Percentiles rank a stretch among this genome's conserved stretches.
phyloP scores from a whole-genome alignment of 2,888 invertebrate genomes.

The Hydroisotoma schaefferi region DNA sequence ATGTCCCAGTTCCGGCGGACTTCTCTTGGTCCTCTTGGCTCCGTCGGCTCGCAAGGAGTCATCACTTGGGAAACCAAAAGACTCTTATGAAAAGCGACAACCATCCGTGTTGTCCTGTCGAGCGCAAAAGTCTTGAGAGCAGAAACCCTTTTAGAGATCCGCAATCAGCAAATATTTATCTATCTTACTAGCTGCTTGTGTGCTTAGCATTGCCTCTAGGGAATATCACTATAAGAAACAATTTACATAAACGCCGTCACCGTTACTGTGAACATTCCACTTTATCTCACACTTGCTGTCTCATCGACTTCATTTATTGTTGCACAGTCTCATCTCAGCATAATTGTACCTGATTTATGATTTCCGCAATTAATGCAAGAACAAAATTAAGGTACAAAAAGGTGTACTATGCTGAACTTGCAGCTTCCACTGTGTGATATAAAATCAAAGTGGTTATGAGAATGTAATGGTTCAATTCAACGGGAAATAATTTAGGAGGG shows the following conservation, averaged over 20 bases:
- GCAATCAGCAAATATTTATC: conserved; percentile 1
- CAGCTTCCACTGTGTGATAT: too few species aligned
- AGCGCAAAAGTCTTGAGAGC: too few species aligned
- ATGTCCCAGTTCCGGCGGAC: background rate
- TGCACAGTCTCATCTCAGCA: background rate
- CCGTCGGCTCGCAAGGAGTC: conserved; percentile 6
- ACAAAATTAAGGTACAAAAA: too few species aligned
- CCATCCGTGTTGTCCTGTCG: too few species aligned
- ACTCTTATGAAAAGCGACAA: too few species aligned
- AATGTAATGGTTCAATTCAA: too few species aligned
- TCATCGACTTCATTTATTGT: background rate
- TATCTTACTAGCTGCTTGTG: background rate
- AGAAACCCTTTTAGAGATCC: conserved; percentile 1
- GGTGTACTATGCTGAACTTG: too few species aligned
- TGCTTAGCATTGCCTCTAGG: background rate
- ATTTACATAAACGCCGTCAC: background rate
- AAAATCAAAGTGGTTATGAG: too few species aligned
- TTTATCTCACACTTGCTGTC: background rate
- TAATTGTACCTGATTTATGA: too few species aligned
- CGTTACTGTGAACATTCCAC: background rate
- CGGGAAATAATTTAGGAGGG: too few species aligned
- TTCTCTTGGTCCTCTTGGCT: background rate
- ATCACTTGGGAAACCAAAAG: too few species aligned
- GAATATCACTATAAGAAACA: background rate
- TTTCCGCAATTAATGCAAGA: too few species aligned